Base-by-base conservation (phyloP, 2,113 vertebrate species). In the Pandion haliaetus region DNA sequence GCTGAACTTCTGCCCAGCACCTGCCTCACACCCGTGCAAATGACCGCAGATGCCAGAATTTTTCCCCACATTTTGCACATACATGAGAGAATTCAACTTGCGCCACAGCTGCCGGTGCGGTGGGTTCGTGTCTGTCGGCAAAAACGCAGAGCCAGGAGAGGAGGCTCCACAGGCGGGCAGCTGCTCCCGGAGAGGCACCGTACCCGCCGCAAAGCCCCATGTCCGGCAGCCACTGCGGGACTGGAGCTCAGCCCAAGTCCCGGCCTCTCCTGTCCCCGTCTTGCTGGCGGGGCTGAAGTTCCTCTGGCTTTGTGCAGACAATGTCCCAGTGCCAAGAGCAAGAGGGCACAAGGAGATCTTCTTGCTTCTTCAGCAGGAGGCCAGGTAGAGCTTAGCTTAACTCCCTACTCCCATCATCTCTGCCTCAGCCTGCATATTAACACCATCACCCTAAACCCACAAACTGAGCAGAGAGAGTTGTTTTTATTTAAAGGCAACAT, bases 401-500 rank as follows among this genome's bases (percentile, higher is more conserved):
- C 70, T 71, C 72, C 9, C 47, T 25, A 34, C 19, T 72, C 45
- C 62, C 0, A 0, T 21, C 73, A 21, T 50, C 80, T 84, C 74
- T 80, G 55, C 79, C 36, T 62, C 44, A 54, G 79, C 57, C 92
- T 91, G 70, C 50, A 82, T 62, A 69, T 93, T 90, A 95, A 95
- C 89, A 80, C 67, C 66, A 47, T 66, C 71, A 23, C 61, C 92
- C 77, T 73, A 94, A 93, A 91, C 34, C 66, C 74, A 76, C 49
- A 55, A 89, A 66, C 79, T 28, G 71, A 95, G 70, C 44, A 34
- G 32, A 76, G 29, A 34, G 81, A 82, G 42, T 81, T 91, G 70
- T 40, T 93, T 91, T 94, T 89, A 82, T 95, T 95, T 91, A 85
- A 95, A 85, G 38, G 29, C 62, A 80, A 65, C 21, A 70, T 91